Conservation (phyloP, 2,113 vertebrate genomes). For the Paramisgurnus dabryanus region DNA sequence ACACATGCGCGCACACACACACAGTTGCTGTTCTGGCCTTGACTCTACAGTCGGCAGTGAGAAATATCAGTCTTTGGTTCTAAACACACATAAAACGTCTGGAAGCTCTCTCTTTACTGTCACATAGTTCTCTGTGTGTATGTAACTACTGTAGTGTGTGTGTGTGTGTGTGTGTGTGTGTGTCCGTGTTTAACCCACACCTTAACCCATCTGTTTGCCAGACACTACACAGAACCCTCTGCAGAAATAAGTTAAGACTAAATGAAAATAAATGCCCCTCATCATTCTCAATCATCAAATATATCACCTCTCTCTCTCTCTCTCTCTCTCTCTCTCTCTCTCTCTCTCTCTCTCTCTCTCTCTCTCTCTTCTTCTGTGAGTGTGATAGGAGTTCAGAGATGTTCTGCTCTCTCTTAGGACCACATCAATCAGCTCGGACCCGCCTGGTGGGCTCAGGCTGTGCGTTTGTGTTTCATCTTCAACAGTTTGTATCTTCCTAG, state of each 20-base stretch:
- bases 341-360: too few species aligned
- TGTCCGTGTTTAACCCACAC: constrained; percentile 7
- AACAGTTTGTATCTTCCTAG: constrained; percentile 28
- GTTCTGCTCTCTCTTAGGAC: constrained; percentile 36
- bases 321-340: too few species aligned
- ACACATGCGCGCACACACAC: constrained; percentile 23
- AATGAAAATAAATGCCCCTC: constrained; percentile 44
- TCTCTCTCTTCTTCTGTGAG: constrained; percentile 6
- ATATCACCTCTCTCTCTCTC: constrained; percentile 27
- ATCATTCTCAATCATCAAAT: constrained; percentile 43
- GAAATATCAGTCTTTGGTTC: constrained; percentile 29
- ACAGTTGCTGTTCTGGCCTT: constrained; percentile 2
- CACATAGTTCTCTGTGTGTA: not conserved
- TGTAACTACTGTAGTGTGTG: not conserved
- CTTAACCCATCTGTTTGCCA: constrained; percentile 37
- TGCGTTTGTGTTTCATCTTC: constrained; percentile 32
- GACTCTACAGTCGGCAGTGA: not conserved
- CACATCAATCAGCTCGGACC: constrained; percentile 33
- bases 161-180: not conserved
- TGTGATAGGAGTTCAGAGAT: constrained; percentile 37
- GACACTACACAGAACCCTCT: constrained; percentile 34
- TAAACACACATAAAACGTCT: constrained; percentile 33
- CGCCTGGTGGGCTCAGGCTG: constrained; percentile 22
- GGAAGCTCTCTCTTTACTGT: constrained; percentile 38
- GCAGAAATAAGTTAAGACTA: constrained; percentile 39